Percentiles rank a stretch among this genome's conserved stretches.
Evolutionary conservation across 2,888 invertebrate genomes (phyloP).

Genomic region (Drosophila tripunctata): DNA sequence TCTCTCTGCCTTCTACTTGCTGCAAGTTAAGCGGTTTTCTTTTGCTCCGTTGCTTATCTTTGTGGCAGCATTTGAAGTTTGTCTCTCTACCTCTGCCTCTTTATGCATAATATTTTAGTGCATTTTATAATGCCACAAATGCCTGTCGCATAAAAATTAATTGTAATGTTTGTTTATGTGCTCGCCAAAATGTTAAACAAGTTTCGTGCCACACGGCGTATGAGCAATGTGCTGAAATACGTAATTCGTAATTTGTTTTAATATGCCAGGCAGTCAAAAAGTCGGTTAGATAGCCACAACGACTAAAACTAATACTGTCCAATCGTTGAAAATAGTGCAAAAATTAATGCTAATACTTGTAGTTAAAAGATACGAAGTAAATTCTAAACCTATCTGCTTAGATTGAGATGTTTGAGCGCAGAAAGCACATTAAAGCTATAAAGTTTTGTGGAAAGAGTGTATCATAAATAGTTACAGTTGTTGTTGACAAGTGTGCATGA

Average conservation of each 20-base stretch:
- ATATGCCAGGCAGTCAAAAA: constrained; percentile 29
- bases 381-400: neutral
- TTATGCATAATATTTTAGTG: constrained; percentile 65
- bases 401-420: neutral
- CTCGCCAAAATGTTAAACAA: constrained; percentile 59
- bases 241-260: constrained; percentile 23
- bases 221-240: constrained; percentile 44
- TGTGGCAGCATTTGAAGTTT: constrained; percentile 36
- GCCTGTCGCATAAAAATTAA: constrained; percentile 79
- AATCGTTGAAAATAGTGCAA: constrained; percentile 15
- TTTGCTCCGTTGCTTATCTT: constrained; percentile 52
- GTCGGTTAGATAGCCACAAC: constrained; percentile 19
- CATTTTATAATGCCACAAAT: constrained; percentile 77
- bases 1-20: constrained; percentile 10
- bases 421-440: constrained; percentile 8
- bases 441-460: neutral
- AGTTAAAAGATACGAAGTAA: constrained; percentile 21
- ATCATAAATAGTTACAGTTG: neutral
- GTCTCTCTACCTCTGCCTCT: neutral
- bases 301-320: neutral
- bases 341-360: neutral
- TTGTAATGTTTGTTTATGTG: constrained; percentile 80
- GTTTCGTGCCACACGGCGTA: constrained; percentile 48
- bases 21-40: constrained; percentile 39
- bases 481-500: too few relatives aligned